Evolutionary conservation across 2,797 vertebrate species (phyloP), one percentile per base, ranked within the genome.

Genomic region (Synaphobranchus kaupii): DNA sequence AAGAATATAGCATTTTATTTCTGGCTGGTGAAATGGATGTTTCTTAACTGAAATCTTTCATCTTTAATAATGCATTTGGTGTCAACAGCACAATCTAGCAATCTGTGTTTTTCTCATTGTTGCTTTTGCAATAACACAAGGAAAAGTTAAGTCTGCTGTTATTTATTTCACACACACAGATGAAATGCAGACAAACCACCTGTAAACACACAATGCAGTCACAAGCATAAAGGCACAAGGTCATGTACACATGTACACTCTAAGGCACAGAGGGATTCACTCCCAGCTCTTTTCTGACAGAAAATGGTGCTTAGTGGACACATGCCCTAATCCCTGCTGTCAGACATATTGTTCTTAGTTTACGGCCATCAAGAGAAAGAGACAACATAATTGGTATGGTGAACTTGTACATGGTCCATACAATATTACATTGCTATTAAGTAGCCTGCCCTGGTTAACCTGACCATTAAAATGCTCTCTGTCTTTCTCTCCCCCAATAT

Each of bases 241-340:
- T 13, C 28, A 71, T 25, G 34, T 44, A 39, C 83, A 84, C 52
- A 84, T 20, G 8, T 31, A 84, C 83, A 58, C 10, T 39, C 76
- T 39, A 34, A 80, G 31, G 47, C 48, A 1, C 3, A 15, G 54
- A 56, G 54, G 12, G 12, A 13, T 2, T 56, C 12, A 39, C 31
- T 73, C n/a, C 63, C 22, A 9, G 7, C 10, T 22, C n/a, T 4
- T 66, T 28, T 66, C n/a, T n/a, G 6, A 22, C 47, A 63, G 85
- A 86, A 0, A 0, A 54, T 31, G 88, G 83, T 88, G 87, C 10
- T 47, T 31, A 60, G 44, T 5, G 63, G 88, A 54, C n/a, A 39
- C 84, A 81, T 2, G 20, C 78, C 80, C 34, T 80, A 54, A 73
- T 56, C 85, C 81, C 60, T 50, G 85, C 39, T 39, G 39, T 39